Base-by-base conservation (phyloP, 2,888 invertebrate species). In the Tineola bisselliella region DNA sequence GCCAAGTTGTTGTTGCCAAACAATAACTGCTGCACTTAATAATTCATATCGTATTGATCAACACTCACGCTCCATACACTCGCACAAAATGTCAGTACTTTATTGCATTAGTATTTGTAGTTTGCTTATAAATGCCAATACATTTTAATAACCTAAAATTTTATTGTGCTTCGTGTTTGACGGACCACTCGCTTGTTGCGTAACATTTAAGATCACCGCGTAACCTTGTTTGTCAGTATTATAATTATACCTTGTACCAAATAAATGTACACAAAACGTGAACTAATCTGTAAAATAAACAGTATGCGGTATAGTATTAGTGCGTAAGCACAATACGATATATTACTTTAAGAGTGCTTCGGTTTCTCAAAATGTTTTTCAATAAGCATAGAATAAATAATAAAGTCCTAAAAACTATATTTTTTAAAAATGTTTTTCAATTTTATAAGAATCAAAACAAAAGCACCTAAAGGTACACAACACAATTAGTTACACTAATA, bases 51-150 rank as follows among this genome's bases (percentile, higher is more conserved):
- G 48, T 48, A 48, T 48, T 48, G 48, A 48, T 48, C 48, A 48
- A 48, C 48, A 48, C 48, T 48, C 48, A 15, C 48, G 48, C 15
- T 48, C 48, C n/a, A 48, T 48, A 48, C 48, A 15, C 48, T 48
- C 48, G n/a, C 19, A 18, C 25, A 54, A 54, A 54, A 54, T 54
- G 54, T 54, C 54, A 54, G 25, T 25, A 54, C 54, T 54, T 25
- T 25, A 25, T 25, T 25, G 25, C 25, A 25, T 25, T 25, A 25
- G 25, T 25, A 25, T 25, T 25, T 25, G 25, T 25, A 4, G 25
- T 25, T 25, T 25, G 25, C 25, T 25, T 25, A 33, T 73, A 58
- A 58, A 58, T 31, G 58, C 58, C 58, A 58, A 19, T 58, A 33
- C n/a, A 58, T 58, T 58, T 48, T 58, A 58, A 58, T 58, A 58